Conservation (phyloP, 2,113 vertebrate genomes). For the Grus americana region DNA sequence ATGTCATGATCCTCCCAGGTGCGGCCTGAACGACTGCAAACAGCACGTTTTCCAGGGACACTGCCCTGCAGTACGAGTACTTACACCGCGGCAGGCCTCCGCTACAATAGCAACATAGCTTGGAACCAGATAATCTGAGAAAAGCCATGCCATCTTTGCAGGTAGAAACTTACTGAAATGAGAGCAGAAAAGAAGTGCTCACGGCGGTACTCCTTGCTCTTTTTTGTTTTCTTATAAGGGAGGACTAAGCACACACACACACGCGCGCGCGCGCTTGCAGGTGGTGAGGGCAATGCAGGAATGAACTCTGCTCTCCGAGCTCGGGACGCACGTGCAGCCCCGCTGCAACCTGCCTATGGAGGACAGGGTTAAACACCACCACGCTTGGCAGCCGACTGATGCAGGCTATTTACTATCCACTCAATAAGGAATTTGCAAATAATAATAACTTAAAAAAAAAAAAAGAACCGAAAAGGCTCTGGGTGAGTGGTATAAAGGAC, state of each 20-base stretch:
- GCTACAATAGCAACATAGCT: not conserved
- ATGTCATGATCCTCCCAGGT: not conserved
- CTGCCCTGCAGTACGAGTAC: not conserved
- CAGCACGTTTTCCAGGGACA: not conserved
- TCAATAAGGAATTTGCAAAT: not conserved
- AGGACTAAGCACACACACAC: not conserved
- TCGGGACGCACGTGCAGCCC: rapidly evolving
- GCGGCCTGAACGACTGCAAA: not conserved
- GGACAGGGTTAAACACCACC: not conserved
- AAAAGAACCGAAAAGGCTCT: not conserved
- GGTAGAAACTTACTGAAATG: not conserved
- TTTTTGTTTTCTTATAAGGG: not conserved
- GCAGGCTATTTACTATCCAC: not conserved
- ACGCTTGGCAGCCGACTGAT: not conserved
- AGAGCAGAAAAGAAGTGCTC: not conserved
- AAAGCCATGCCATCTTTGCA: not conserved
- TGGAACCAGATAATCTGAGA: not conserved
- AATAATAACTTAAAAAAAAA: not conserved
- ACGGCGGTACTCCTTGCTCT: not conserved
- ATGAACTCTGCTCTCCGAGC: not conserved
- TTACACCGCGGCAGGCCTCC: not conserved
- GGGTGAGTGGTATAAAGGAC: not conserved
- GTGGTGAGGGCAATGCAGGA: not conserved
- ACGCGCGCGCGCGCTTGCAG: not conserved
- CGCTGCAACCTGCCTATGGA: not conserved